Conservation (phyloP, 2,797 vertebrate genomes). For the Chelidonichthys spinosus region DNA sequence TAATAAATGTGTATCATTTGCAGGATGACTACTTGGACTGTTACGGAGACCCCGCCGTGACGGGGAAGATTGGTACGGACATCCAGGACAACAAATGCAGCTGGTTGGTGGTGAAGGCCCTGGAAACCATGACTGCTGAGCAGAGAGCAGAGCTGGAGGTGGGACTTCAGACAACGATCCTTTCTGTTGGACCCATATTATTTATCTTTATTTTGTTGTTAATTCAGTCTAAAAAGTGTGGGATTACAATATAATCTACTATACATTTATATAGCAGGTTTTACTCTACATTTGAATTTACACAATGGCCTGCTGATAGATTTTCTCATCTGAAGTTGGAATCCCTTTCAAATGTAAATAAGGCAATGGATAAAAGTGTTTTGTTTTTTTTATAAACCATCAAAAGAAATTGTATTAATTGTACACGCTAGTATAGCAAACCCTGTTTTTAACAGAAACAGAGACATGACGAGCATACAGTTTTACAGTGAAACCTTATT, state of each 20-base stretch:
- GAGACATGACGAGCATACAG: not conserved
- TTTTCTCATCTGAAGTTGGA: not conserved
- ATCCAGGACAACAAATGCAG: constrained; percentile 99
- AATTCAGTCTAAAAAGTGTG: no score
- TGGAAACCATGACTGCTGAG: constrained; percentile 84
- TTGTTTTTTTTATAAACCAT: not conserved
- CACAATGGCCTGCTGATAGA: not conserved
- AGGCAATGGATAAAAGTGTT: not conserved
- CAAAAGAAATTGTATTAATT: not conserved
- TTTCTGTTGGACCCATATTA: not conserved
- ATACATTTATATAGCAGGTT: not conserved
- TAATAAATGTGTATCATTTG: constrained; percentile 1
- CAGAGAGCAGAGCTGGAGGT: constrained; percentile 91
- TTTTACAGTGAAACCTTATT: not conserved
- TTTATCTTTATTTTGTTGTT: not conserved
- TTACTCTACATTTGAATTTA: not conserved
- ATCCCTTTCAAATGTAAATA: not conserved
- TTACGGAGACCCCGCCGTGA: constrained; percentile 92
- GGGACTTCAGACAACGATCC: constrained; percentile 19
- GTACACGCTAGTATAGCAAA: not conserved
- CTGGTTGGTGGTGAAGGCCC: constrained; percentile 94
- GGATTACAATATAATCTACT: not conserved
- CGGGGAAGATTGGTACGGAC: constrained; percentile 96
- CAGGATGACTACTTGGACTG: constrained; percentile 97
- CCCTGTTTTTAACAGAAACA: not conserved